Evolutionary conservation across 2,113 vertebrate species (phyloP).

Genomic region (Larimichthys crocea): DNA sequence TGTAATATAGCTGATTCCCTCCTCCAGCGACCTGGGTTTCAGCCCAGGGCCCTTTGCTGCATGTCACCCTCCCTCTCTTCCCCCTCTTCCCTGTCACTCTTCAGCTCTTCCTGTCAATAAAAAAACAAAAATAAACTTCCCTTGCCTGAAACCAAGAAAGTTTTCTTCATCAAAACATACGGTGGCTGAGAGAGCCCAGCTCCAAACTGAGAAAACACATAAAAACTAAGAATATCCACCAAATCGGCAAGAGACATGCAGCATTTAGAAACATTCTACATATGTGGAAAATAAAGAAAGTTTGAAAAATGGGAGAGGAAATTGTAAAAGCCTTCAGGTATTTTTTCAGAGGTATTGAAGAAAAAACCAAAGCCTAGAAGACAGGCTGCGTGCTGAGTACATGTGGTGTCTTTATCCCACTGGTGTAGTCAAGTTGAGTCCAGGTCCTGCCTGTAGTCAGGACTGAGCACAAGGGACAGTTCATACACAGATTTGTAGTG

Average conservation of each 20-base stretch:
- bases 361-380: conserved; percentile 22
- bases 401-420: not conserved
- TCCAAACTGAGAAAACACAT: not conserved
- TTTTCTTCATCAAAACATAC: no score
- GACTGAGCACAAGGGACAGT: conserved; percentile 3
- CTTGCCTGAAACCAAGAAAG: no score
- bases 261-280: not conserved
- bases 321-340: conserved; percentile 12
- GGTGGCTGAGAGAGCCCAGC: not conserved
- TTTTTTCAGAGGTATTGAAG: conserved; percentile 38
- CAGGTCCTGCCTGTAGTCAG: conserved; percentile 34
- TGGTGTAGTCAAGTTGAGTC: conserved; percentile 23
- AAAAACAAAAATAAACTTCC: no score
- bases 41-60: no score
- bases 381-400: not conserved
- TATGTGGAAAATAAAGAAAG: not conserved
- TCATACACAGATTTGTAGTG: not conserved
- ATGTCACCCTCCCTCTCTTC: no score
- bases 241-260: no score
- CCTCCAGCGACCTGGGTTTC: no score
- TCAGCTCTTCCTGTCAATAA: no score
- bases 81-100: no score
- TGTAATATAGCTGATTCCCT: no score
- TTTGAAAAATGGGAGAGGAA: conserved; percentile 4
- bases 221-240: not conserved